Evolutionary conservation across 2,888 invertebrate genomes (phyloP), one percentile per base, ranked within the genome.

Genomic region (Eustalomyia histrio): DNA sequence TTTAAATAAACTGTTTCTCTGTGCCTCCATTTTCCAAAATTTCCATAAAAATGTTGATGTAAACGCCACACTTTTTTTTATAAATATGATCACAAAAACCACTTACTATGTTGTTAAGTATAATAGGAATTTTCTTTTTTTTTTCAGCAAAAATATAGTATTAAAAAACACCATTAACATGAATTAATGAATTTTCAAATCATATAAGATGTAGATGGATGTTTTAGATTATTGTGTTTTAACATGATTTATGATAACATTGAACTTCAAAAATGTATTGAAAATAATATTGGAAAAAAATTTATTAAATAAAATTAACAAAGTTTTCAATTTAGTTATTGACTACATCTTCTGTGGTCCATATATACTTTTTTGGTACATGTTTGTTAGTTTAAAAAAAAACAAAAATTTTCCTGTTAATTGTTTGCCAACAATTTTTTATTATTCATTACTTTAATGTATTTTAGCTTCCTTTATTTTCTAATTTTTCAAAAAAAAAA

Each of bases 81-180:
- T 47, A n/a, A 39, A 60, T 60, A 64, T 67, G 16, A 39, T 16
- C n/a, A 57, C 64, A 75, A 24, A 60, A 12, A 14, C 55, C 35
- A 69, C 50, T 63, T 76, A 63, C 50, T 67, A 57, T 39, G 18
- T 33, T 65, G 64, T 39, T 74, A 61, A 75, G 53, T 68, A 43
- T 29, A 67, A 60, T 68, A 39, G 9, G 12, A 29, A 57, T 68
- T 55, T 68, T 61, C 67, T 68, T n/a, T 61, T 61, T 68, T 68
- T 76, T 68, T 29, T 50, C 24, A 52, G 39, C 58, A 64, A 39
- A 57, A 6, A 73, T 39, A 14, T 39, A n/a, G n/a, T n/a, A 39
- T 39, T 10, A 12, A 33, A 60, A 60, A 17, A 39, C 17, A 18
- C 17, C 35, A 39, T 60, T 35, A 60, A 60, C 33, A 18, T 39